Base-by-base conservation (phyloP, 2,797 vertebrate genomes). In the Pangasius mekongensis region DNA sequence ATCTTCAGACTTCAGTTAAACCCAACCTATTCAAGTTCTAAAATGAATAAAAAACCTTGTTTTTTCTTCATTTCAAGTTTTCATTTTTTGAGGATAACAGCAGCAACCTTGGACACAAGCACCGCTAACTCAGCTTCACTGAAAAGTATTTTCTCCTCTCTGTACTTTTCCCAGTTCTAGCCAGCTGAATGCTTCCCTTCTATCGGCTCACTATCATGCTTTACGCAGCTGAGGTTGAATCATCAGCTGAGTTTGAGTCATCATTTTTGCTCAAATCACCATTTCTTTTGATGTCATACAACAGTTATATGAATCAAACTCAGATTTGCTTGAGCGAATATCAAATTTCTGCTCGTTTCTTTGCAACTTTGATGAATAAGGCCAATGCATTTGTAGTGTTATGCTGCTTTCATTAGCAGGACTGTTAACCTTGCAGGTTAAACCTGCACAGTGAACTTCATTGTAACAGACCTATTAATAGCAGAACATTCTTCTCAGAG, bases 381-480 rank as follows among this genome's bases (percentile, higher is more conserved):
- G 83, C 66, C 10, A 66, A 2, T 69, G 66, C 8, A 30, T 84
- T 84, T 69, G 30, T 89, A 83, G 82, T 84, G 87, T 91, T 89
- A 86, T 58, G 69, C 85, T 87, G 66, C 84, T 87, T 83, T 54
- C 84, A 89, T 87, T 71, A 83, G 84, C 87, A 87, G 88, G 84
- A 69, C 85, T 90, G 85, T 89, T 87, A 82, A 88, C 54, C 78
- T 86, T 71, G 84, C 52, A 90, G 89, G 74, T 49, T 85, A 71
- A 85, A 78, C 82, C 87, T 90, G 87, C 60, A 87, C 67, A 89
- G 67, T 85, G 36, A 89, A 76, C 52, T 84, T 87, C n/a, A 77
- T 85, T 74, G 77, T 80, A 86, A 86, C 73, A 87, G 80, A 86
- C 47, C 76, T 52, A 89, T 85, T 87, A 87, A 86, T 83, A 47